Percentiles rank a stretch among this genome's conserved stretches.
phyloP scores from a whole-genome alignment of 2,797 vertebrate genomes.

The Perodicticus potto region DNA sequence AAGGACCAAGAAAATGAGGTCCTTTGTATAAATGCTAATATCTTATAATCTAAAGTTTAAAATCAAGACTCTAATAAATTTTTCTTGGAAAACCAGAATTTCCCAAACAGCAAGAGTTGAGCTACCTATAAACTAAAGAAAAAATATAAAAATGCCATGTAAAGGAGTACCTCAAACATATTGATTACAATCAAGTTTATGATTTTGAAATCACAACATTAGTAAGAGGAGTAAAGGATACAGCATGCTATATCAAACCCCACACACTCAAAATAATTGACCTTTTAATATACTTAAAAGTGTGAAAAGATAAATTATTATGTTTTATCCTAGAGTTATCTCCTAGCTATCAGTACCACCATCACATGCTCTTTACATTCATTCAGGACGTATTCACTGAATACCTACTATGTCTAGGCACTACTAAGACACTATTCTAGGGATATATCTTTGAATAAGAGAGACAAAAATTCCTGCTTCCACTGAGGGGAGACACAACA shows the following conservation, averaged over 20 bases:
- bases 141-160: neutral
- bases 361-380: neutral
- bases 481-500: neutral
- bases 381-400: neutral
- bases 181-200: neutral
- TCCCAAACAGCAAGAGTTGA: slow-evolving; percentile 42
- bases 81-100: slow-evolving; percentile 62
- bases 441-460: slow-evolving; percentile 4
- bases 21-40: slow-evolving; percentile 22
- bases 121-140: slow-evolving; percentile 32
- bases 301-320: neutral
- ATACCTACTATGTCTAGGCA: neutral
- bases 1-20: slow-evolving; percentile 45
- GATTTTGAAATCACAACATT: slow-evolving; percentile 50
- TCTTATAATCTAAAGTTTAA: slow-evolving; percentile 52
- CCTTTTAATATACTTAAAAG: neutral
- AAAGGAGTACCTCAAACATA: slow-evolving; percentile 38
- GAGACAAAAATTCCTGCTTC: neutral
- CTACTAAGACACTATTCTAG: neutral
- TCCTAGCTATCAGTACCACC: neutral
- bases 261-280: slow-evolving; percentile 22
- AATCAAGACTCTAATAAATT: neutral
- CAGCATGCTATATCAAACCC: neutral
- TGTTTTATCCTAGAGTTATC: neutral
- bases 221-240: neutral